A percentile compares a stretch with the other conserved stretches of the same genome.
Evolutionary conservation across 2,888 invertebrate species (phyloP).

Genomic region (Micoletzkya japonica): DNA sequence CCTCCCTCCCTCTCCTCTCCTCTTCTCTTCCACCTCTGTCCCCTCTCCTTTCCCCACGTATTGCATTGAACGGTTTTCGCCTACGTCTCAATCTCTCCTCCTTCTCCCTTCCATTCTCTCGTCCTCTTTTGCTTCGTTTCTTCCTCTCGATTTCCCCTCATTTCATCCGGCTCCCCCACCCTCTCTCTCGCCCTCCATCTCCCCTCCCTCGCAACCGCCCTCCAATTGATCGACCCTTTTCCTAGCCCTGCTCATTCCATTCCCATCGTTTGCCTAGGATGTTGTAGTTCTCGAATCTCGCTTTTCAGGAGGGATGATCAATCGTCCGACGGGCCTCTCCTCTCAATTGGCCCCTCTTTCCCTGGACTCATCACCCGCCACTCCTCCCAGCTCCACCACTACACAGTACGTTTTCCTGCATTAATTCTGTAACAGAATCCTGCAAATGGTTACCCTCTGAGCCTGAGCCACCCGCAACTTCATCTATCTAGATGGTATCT

Average conservation of each 20-base stretch:
- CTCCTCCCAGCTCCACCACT: not conserved
- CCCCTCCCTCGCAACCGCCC: not conserved
- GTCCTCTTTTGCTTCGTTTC: not conserved
- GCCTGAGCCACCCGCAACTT: too few species aligned
- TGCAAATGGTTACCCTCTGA: too few species aligned
- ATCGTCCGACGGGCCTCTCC: constrained; percentile 11
- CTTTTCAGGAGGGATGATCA: not conserved
- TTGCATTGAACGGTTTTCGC: too few species aligned
- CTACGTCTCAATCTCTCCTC: too few species aligned
- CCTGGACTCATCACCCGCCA: not conserved
- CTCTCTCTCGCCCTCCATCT: not conserved
- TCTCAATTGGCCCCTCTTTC: not conserved
- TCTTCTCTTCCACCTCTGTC: not conserved
- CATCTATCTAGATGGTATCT: too few species aligned
- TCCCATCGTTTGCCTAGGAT: not conserved
- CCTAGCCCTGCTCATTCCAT: not conserved
- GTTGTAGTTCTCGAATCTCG: not conserved
- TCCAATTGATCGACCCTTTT: not conserved
- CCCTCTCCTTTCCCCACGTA: not conserved
- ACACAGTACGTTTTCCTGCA: not conserved
- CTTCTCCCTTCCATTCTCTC: not conserved
- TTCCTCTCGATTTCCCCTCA: not conserved
- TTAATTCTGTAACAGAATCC: not conserved
- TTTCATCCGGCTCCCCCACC: not conserved
- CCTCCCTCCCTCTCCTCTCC: not conserved